Evolutionary conservation across 2,113 vertebrate genomes (phyloP).

Genomic region (Suncus etruscus): DNA sequence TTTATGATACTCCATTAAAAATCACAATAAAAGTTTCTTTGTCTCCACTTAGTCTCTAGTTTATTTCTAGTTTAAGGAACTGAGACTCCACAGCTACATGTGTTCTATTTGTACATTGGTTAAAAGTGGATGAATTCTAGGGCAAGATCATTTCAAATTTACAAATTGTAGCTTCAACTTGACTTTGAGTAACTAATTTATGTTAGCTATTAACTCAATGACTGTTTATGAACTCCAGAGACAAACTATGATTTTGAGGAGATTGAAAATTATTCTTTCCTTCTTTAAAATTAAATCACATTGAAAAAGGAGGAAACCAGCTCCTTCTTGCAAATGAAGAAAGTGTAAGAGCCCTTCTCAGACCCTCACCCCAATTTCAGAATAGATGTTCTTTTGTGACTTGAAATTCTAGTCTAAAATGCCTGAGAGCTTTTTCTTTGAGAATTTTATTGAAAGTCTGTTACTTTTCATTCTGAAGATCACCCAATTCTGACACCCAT

Average conservation of each 20-base stretch:
- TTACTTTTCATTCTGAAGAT: too few species aligned
- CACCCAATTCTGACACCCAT: too few species aligned
- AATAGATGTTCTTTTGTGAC: neutral
- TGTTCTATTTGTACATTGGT: too few species aligned
- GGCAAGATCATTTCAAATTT: neutral
- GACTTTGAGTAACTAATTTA: constrained; percentile 1
- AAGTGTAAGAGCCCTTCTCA: neutral
- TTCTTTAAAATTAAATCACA: neutral
- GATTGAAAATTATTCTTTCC: neutral
- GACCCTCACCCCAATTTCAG: too few species aligned
- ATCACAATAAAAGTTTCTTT: neutral
- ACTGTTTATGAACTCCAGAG: neutral
- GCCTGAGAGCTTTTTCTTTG: neutral
- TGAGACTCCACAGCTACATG: neutral
- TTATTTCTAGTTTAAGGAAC: too few species aligned
- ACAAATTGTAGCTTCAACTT: neutral
- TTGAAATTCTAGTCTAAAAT: neutral
- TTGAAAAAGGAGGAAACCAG: neutral
- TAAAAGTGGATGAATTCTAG: neutral
- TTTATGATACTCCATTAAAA: neutral
- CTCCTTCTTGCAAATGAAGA: neutral
- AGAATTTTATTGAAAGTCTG: neutral
- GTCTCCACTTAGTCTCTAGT: too few species aligned
- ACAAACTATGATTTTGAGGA: neutral
- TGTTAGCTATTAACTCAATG: neutral